Conservation (phyloP, 64 coral and sea anemone species). For the Montipora capricornis region DNA sequence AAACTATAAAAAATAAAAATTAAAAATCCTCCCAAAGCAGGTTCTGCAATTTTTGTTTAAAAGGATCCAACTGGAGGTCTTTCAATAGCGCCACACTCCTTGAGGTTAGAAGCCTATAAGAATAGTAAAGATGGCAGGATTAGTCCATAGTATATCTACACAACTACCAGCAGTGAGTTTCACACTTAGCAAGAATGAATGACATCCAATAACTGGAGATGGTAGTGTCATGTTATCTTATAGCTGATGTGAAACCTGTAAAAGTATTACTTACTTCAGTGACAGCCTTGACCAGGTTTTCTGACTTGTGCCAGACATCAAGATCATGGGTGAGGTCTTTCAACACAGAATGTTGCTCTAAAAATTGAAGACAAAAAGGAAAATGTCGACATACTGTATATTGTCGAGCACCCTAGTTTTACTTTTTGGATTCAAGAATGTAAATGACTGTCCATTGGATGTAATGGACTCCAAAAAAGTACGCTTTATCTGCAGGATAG, state of each 20-base stretch:
- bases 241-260: neutral
- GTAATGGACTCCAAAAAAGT: too few species aligned
- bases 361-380: neutral
- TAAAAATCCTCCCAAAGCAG: too few species aligned
- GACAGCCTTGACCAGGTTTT: constrained; percentile 3
- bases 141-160: neutral
- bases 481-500: neutral
- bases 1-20: too few species aligned
- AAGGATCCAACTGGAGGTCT: too few species aligned
- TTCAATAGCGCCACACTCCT: neutral
- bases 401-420: neutral
- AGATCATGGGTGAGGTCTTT: constrained; percentile 2
- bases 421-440: too few species aligned
- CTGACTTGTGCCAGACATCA: neutral
- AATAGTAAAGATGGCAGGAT: neutral
- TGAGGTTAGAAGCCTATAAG: neutral
- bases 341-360: neutral
- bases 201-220: neutral
- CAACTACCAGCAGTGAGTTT: neutral
- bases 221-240: neutral
- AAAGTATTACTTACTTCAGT: constrained; percentile 13
- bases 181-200: neutral
- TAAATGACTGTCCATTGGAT: too few species aligned
- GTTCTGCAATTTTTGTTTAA: too few species aligned
- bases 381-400: neutral